Base-by-base conservation (phyloP, 2,113 vertebrate species). In the Amazona guildingii region DNA sequence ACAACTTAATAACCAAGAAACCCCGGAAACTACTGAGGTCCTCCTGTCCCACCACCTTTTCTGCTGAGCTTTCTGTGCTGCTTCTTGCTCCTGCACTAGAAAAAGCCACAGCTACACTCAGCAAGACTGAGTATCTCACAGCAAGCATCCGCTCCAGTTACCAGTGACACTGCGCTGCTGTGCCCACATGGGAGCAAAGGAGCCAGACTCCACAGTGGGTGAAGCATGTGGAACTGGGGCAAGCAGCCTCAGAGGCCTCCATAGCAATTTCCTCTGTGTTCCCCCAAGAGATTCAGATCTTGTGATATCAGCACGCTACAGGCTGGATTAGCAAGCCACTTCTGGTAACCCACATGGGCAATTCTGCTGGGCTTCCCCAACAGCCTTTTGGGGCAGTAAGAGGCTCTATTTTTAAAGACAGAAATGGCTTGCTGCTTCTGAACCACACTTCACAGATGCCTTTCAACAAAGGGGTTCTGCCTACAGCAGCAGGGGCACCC, bases 311-410 rank as follows among this genome's bases (percentile, higher is more conserved):
- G 89, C 64, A 68, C 0, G 1, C 64, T 92, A 84, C 92, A 94
- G 89, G 37, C 63, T 92, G 70, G 90, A 97, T 96, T 91, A 97
- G 95, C 76, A 81, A 96, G 93, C 78, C 92, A 78, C 88, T 98
- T 97, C 96, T 97, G 93, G 95, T 97, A 98, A 98, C 91, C 95
- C 93, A 90, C 86, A 97, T 3, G 87, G 94, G 97, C 96, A 97
- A 90, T 92, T 97, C 83, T 94, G 86, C 79, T 27, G 91, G 96
- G 95, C 96, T 97, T 98, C 86, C 91, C 95, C 93, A 96, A 92
- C 95, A 96, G 84, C 90, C 63, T 96, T 95, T 96, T 88, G 92
- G 78, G 87, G 89, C 43, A 85, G 89, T 48, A 96, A 95, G 27
- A 76, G 11, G 41, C 77, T 95, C 92, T 88, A 84, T 82, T 95